A percentile compares a stretch with the other conserved stretches of the same genome.
Conservation (phyloP, 2,113 vertebrate genomes). For the Argyrosomus japonicus region DNA sequence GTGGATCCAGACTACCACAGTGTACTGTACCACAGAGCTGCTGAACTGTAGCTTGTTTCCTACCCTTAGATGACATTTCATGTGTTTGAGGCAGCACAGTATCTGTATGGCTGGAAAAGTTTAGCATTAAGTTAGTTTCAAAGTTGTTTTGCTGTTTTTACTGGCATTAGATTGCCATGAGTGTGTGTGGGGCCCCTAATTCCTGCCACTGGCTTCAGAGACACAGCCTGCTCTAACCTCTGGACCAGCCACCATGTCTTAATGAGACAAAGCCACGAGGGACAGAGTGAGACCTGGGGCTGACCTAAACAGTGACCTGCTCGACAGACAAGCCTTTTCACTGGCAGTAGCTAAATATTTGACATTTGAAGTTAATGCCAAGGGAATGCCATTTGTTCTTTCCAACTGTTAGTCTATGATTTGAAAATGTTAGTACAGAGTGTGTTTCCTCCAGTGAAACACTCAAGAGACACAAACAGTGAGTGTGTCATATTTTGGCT, state of each 20-base stretch:
- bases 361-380: slow-evolving; percentile 60
- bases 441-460: neutral
- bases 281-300: slow-evolving; percentile 4
- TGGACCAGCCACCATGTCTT: neutral
- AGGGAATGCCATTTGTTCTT: slow-evolving; percentile 21
- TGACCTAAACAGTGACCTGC: slow-evolving; percentile 25
- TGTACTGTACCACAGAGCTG: neutral
- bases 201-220: neutral
- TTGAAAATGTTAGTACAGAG: slow-evolving; percentile 14
- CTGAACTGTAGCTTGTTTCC: neutral
- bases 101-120: neutral
- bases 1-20: neutral
- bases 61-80: neutral
- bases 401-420: neutral
- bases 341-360: slow-evolving; percentile 12
- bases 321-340: slow-evolving; percentile 18
- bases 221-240: neutral
- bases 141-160: neutral
- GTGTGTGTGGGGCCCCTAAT: neutral
- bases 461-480: neutral
- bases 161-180: neutral
- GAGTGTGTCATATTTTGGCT: slow-evolving; percentile 17
- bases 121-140: neutral
- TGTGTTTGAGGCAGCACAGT: accelerated
- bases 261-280: slow-evolving; percentile 39